These are phyloP conservation scores for Campylomormyrus numenius DNA, from an alignment of 2,113 vertebrate species.

Conservation along the genomic window DNA sequence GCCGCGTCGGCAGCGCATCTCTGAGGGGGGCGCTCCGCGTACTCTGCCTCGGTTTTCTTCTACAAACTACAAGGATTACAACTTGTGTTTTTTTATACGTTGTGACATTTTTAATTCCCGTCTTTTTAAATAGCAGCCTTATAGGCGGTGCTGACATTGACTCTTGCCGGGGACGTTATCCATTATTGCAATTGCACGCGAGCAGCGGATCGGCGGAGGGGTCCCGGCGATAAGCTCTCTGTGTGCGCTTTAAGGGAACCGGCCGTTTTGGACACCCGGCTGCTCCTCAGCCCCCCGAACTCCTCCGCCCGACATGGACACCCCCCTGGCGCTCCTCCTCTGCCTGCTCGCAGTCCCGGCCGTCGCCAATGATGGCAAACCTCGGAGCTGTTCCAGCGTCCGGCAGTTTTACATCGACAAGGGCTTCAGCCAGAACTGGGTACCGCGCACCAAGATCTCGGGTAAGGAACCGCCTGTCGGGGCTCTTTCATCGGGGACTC, in stretches of 20 bases:
- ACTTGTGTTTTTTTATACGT: not conserved
- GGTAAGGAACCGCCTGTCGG: conserved; percentile 61
- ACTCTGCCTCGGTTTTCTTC: no score
- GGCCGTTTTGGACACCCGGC: not conserved
- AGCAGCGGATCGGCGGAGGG: not conserved
- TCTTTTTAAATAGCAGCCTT: not conserved
- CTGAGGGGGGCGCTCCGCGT: not conserved
- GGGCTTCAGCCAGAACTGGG: conserved; percentile 79
- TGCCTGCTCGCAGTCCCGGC: conserved; percentile 57
- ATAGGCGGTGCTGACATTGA: not conserved
- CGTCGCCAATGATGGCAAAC: conserved; percentile 60
- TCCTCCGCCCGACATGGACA: conserved; percentile 59
- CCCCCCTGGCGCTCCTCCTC: conserved; percentile 53
- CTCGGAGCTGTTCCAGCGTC: conserved; percentile 79
- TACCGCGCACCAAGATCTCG: conserved; percentile 85
- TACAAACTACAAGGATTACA: no score
- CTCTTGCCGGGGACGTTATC: not conserved
- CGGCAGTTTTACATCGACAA: conserved; percentile 87
- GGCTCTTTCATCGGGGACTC: not conserved
- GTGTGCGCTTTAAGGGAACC: not conserved
- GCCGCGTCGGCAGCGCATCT: not conserved
- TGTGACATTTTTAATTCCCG: no score
- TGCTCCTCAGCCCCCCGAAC: not conserved
- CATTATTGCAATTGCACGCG: not conserved
- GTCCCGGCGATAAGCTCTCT: not conserved